Evolutionary conservation across 92 coral and sea anemone genomes (phyloP), one percentile per base, ranked within the genome.

Genomic region (Actinostola sp.): DNA sequence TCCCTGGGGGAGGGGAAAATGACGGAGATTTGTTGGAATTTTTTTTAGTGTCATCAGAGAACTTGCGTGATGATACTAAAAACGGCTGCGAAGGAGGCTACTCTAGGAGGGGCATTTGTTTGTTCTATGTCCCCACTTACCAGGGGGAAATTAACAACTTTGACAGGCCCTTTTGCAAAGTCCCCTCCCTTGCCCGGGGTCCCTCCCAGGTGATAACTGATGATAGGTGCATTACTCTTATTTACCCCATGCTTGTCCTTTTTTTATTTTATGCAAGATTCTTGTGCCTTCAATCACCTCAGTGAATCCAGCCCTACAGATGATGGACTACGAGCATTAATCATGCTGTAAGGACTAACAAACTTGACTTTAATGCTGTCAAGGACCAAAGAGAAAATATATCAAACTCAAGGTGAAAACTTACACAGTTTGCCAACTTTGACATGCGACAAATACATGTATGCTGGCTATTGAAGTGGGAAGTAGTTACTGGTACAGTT

Each of bases 281-380:
- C 59, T 91, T 31, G 76, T 84, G 35, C 61, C 86, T 56, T 61
- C 82, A 19, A 70, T 91, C 16, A 91, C 61, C 57, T 93, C 34
- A 81, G 97, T 58, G 89, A 89, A 32, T 91, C 97, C 65, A 60
- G 30, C 1, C 53, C 93, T 35, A 78, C 93, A 24, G 98, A 93
- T 43, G 49, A 28, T 15, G 94, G 98, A 24, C 83, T 93, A 6
- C 41, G 66, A 28, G 72, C 75, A 0, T 61, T 91, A 16, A 71
- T 66, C 75, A 36, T 27, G 30, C 13, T 91, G 98, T 70, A 75
- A 26, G 66, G 85, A 21, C 79, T 93, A 17, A 72, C 29, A 93
- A 88, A 64, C 81, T 93, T 43, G 98, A 93, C 78, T 63, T 93
- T 62, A 93, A 93, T 83, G 97, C 94, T 25, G 85, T 83, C 62